These are phyloP conservation scores for Lerista edwardsae DNA, from an alignment of 2,797 vertebrate species.

Conservation along the genomic window DNA sequence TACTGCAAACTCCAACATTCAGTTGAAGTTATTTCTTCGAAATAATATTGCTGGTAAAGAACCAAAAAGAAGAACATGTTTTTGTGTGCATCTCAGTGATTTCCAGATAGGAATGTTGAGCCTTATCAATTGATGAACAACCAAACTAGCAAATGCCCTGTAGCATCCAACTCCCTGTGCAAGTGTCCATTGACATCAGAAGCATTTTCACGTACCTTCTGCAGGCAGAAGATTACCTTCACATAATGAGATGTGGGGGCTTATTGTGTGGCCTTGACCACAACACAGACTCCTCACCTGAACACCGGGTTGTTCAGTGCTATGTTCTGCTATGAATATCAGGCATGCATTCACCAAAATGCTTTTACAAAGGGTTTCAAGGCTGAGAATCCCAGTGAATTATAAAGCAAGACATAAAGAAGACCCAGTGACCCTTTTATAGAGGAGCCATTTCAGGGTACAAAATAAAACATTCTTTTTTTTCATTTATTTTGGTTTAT, in stretches of 20 bases:
- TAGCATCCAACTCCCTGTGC: accelerated
- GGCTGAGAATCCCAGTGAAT: background rate
- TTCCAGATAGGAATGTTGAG: background rate
- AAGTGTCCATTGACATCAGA: accelerated
- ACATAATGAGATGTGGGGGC: background rate
- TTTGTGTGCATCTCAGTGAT: background rate
- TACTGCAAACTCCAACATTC: background rate
- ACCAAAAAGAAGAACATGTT: background rate
- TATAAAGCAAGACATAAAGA: background rate
- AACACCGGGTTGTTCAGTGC: background rate
- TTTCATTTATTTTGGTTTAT: too few relatives aligned
- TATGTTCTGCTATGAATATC: background rate
- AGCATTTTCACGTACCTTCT: background rate
- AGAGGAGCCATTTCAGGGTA: background rate
- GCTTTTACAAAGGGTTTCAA: background rate
- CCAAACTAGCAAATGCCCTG: background rate
- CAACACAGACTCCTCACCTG: background rate
- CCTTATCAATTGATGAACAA: background rate
- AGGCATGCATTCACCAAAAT: background rate
- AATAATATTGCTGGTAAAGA: background rate
- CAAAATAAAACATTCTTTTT: too few relatives aligned
- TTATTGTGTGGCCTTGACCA: background rate
- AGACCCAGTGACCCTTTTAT: background rate
- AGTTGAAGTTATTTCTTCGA: background rate
- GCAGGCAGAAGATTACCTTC: background rate